Evolutionary conservation across 2,113 vertebrate species (phyloP), one percentile per base, ranked within the genome.

Genomic region (Holacanthus passer): DNA sequence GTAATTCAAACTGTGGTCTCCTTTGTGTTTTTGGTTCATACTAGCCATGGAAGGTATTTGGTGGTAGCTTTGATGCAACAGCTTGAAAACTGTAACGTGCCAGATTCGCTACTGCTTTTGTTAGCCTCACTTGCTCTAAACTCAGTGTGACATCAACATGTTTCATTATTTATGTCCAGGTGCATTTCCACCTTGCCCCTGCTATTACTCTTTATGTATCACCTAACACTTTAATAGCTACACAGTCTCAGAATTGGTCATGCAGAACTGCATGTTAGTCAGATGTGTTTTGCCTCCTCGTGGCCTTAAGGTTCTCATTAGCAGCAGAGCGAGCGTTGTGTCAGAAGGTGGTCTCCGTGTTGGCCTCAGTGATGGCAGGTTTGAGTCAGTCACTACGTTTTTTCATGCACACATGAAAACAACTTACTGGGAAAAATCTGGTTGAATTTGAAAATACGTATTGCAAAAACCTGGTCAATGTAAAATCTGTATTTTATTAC

Each of bases 301-400:
- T 73, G 64, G 90, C 83, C 85, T 75, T 91, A 87, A 92, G 89
- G 89, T 91, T 94, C 88, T 87, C 87, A 93, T 94, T 92, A 92
- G 77, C 59, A 78, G 76, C 73, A 60, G 75, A 67, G 66, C 66
- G 80, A 86, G 83, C 76, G 60, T 58, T 68, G 72, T 91, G 88
- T 91, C 85, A 90, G 91, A 78, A 80, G 88, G 88, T 91, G 91
- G 88, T 87, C 92, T 89, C 32, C 64, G 60, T 32, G 79, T 84
- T 83, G 81, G 83, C 74, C 71, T 48, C 75, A 58, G 72, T 63
- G 29, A 83, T 52, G 47, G 77, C 80, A 88, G 73, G 37, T 64
- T 89, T 89, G 82, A 85, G 77, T 89, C 82, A 84, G 50, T 67
- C 5, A 12, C 52, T 60, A 22, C 3, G 16, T 64, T 65, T 70